These are phyloP conservation scores for Podarcis siculus DNA, from an alignment of 2,797 vertebrate genomes.

Conservation along the genomic window DNA sequence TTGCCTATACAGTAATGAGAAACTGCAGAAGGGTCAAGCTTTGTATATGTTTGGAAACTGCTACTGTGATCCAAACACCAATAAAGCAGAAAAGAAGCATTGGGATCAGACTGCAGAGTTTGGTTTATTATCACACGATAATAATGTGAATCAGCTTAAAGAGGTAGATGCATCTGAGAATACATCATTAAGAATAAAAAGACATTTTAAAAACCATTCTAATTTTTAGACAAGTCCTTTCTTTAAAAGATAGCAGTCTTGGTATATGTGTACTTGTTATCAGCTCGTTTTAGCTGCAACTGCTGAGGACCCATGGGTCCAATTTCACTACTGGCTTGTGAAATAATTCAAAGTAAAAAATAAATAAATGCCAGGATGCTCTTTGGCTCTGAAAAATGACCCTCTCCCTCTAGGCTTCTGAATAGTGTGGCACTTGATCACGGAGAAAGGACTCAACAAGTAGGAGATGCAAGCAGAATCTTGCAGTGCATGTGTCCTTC, in stretches of 20 bases:
- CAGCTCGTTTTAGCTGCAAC: not conserved
- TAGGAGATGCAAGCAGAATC: too few species aligned
- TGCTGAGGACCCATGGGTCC: not conserved
- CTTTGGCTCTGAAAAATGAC: not conserved
- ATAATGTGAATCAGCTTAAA: not conserved
- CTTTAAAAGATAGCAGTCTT: not conserved
- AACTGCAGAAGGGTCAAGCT: not conserved
- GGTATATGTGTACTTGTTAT: not conserved
- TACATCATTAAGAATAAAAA: not conserved
- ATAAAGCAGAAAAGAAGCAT: not conserved
- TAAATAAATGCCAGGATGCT: not conserved
- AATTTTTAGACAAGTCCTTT: not conserved
- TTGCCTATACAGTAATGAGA: not conserved
- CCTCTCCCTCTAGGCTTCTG: not conserved
- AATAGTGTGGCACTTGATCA: not conserved
- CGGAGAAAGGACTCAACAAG: not conserved
- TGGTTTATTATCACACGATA: not conserved
- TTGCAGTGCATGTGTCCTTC: too few species aligned
- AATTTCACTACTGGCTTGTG: not conserved
- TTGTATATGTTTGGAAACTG: not conserved
- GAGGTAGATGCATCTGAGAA: too few species aligned
- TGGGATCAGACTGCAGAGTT: not conserved
- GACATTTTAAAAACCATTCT: not conserved
- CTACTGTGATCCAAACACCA: not conserved
- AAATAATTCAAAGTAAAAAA: not conserved